Evolutionary conservation across 2,797 vertebrate genomes (phyloP), one percentile per base, ranked within the genome.

Genomic region (Octomys mimax): DNA sequence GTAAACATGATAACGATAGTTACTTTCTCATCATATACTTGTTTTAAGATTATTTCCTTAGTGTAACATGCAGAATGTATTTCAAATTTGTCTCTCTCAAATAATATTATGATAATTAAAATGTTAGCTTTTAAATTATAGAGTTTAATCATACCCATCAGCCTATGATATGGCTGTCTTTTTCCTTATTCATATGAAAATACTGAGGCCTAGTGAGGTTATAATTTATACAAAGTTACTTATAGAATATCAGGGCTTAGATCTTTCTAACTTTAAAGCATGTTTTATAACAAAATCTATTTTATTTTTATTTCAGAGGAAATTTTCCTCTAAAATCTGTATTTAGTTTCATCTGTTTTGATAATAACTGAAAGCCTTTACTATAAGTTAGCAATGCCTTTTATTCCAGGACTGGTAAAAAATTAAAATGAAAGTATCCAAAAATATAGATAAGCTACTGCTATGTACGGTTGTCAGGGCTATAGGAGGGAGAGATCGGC

Each of bases 31-130:
- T 49, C 78, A 90, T 86, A 36, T 81, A n/a, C 66, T 49, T 71
- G 0, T 84, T 88, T 92, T 75, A 88, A 91, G 36, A 70, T 36
- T 36, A 49, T 92, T 85, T 96, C 7, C 10, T 87, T 73, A 66
- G 68, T 71, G n/a, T 70, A n/a, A 81, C 9, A 85, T n/a, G n/a
- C 54, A 81, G 59, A 87, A 8, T 33, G 28, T 39, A 94, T 82
- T 92, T 82, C 18, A 89, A 94, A 62, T 93, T 39, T 77, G 1
- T 26, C 16, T 73, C 3, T 10, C 80, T 85, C 22, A 78, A 79
- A 64, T 62, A 80, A 75, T 85, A 79, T 28, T 39, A 36, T 24
- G 92, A 57, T 78, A 59, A 78, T 84, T 91, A 68, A 31, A 61
- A 42, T 79, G 9, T 61, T 84, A 64, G 39, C 9, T 73, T 90